Evolutionary conservation across 2,113 vertebrate genomes (phyloP).

Genomic region (Zosterops lateralis): DNA sequence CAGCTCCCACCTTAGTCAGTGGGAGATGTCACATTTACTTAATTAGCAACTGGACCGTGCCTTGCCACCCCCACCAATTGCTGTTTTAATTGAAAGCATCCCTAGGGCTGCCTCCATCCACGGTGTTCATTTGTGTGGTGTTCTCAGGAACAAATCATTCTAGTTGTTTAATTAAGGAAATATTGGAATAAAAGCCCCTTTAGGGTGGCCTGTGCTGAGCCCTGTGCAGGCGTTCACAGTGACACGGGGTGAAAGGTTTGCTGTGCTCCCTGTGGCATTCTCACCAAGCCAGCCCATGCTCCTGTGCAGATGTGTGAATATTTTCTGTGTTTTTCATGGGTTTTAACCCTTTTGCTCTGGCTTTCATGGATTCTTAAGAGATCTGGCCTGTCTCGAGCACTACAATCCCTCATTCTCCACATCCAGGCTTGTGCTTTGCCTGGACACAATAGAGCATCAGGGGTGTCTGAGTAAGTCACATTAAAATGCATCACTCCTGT

Average conservation of each 20-base stretch:
- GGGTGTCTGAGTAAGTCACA: background rate
- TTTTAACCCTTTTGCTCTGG: background rate
- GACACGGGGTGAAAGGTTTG: fast-evolving
- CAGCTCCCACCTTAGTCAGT: background rate
- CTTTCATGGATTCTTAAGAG: background rate
- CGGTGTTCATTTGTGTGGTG: background rate
- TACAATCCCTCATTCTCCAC: fast-evolving
- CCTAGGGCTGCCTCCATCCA: background rate
- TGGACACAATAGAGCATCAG: background rate
- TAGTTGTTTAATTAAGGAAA: background rate
- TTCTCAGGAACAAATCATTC: background rate
- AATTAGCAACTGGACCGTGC: background rate
- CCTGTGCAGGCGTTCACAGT: background rate
- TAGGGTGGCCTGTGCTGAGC: background rate
- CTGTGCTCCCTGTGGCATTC: background rate
- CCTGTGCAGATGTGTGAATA: background rate
- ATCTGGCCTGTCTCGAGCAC: fast-evolving
- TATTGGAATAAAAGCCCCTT: background rate
- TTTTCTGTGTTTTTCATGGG: background rate
- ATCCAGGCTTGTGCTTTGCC: background rate
- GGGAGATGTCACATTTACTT: background rate
- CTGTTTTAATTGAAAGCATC: slow-evolving; percentile 23
- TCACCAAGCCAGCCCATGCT: background rate
- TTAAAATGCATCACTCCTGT: background rate
- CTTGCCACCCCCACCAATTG: background rate